These are phyloP conservation scores for Tokudaia muenninki DNA, from an alignment of 2,797 vertebrate genomes.

Conservation along the genomic window DNA sequence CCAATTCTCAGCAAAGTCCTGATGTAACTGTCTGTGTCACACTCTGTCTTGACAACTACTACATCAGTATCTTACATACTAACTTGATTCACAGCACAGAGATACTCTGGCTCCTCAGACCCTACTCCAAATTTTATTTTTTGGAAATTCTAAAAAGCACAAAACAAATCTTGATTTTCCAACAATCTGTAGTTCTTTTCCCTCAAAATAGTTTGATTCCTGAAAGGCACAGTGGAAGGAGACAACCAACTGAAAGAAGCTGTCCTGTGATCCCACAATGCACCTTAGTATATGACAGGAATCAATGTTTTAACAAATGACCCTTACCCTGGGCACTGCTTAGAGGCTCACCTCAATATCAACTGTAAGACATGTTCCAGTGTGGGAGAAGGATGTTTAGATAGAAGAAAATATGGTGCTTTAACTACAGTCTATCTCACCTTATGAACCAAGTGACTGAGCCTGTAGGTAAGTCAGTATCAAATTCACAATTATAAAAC, in stretches of 20 bases:
- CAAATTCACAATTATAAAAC: background rate
- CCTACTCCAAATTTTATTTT: conserved; percentile 4
- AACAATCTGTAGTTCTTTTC: background rate
- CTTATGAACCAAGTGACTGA: background rate
- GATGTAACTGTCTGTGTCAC: background rate
- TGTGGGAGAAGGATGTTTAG: conserved; percentile 21
- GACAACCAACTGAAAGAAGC: background rate
- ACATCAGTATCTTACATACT: background rate
- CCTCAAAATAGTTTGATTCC: conserved; percentile 17
- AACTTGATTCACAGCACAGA: background rate
- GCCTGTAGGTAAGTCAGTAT: background rate
- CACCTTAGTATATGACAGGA: background rate
- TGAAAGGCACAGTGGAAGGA: background rate
- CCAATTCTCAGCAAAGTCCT: conserved; percentile 1
- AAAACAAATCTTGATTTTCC: background rate
- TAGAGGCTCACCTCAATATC: background rate
- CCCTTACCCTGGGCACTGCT: background rate
- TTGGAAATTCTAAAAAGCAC: background rate
- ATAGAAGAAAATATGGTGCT: background rate
- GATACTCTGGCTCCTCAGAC: conserved; percentile 34
- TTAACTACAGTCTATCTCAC: background rate
- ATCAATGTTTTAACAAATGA: background rate
- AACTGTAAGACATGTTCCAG: background rate
- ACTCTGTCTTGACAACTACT: background rate
- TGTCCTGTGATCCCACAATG: background rate